Base-by-base conservation (phyloP, 1,140 invertebrate species). In the Drosophila nigrodunni region DNA sequence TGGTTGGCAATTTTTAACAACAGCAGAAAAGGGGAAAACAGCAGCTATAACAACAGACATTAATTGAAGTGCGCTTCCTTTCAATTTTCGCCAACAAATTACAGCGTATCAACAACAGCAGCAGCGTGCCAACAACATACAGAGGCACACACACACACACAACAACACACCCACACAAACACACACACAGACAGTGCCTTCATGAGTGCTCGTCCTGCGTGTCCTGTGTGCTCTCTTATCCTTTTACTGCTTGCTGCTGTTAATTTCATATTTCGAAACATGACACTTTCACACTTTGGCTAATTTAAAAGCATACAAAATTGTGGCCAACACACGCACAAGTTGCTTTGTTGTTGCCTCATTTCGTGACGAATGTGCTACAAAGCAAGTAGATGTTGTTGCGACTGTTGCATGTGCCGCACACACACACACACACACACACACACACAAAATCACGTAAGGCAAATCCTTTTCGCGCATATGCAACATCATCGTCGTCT, bases 231-330 rank as follows among this genome's bases (percentile, higher is more conserved):
- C 30, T 13, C 50, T 54, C 66, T 70, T 43, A 41, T 70, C 52
- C 49, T 74, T 30, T 30, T 71, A 50, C 61, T 62, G 52, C 50
- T 54, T 46, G 35, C 58, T 47, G 73, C 68, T 87, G 80, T 83
- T 87, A 87, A 87, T 87, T 87, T 88, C 83, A 87, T 87, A 87
- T 87, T 87, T 71, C 77, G 82, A 88, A 87, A 88, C 82, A 87
- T 87, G 82, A 87, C 82, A 87, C 82, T 87, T 87, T 88, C 82
- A 88, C 82, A 87, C 82, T 80, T 82, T 80, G 83, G 83, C 82
- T 87, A 87, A 87, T 87, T 87, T 87, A 80, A 87, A 87, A 87
- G 82, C 82, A 87, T 82, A 87, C 82, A 88, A 87, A 86, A 88
- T 80, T 77, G 70, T 79, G 78, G 58, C 64, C 76, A 66, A 65